Conservation (phyloP, 2,797 vertebrate genomes). For the Oreochromis grahami region DNA sequence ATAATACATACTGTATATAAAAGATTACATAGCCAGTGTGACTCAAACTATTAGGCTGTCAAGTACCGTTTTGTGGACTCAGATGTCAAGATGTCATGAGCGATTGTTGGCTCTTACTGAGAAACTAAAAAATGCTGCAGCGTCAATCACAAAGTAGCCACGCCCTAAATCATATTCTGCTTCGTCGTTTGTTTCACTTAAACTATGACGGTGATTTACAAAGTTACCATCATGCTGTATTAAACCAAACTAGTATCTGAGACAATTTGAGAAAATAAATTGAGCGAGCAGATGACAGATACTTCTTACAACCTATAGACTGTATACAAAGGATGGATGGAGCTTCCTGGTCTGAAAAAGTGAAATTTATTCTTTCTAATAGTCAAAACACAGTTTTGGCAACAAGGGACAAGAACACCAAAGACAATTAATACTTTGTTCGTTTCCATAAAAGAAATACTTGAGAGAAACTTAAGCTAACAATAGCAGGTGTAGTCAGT, state of each 20-base stretch:
- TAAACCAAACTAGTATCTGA: neutral
- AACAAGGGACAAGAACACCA: neutral
- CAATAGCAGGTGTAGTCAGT: neutral
- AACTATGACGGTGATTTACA: neutral
- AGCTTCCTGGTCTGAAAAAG: neutral
- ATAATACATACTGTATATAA: neutral
- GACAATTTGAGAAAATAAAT: neutral
- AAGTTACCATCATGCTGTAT: neutral
- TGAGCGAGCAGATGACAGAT: neutral
- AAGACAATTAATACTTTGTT: neutral
- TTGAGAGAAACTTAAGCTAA: neutral
- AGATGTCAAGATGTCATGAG: neutral
- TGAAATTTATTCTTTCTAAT: neutral
- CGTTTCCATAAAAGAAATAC: neutral
- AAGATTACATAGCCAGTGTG: accelerated
- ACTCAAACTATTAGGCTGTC: neutral
- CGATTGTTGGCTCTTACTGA: neutral
- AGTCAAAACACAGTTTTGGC: neutral
- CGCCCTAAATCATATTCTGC: neutral
- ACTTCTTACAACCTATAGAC: neutral
- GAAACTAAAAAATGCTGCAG: neutral
- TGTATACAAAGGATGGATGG: neutral
- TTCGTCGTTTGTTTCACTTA: neutral
- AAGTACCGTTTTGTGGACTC: neutral
- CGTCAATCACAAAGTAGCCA: neutral